phyloP scores from a whole-genome alignment of 2,888 invertebrate genomes.

The Drosophila limbata region DNA sequence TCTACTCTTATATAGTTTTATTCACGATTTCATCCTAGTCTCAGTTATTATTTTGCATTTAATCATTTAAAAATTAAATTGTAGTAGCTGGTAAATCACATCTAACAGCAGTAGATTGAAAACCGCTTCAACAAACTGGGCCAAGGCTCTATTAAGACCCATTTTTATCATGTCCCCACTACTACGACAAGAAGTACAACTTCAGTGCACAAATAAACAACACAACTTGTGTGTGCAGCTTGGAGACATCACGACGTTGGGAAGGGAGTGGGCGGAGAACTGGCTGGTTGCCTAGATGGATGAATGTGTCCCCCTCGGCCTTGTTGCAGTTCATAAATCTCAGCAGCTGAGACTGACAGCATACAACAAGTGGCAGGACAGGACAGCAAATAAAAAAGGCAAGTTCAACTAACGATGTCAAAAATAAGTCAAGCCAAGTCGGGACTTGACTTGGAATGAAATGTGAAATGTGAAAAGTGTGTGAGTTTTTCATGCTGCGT shows the following conservation, averaged over 20 bases:
- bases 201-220: slow-evolving; percentile 45
- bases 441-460: slow-evolving; percentile 50
- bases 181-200: not conserved
- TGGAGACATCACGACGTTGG: not conserved
- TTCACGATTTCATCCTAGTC: no score
- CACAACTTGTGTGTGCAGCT: slow-evolving; percentile 14
- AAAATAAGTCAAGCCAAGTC: slow-evolving; percentile 72
- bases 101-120: slow-evolving; percentile 2
- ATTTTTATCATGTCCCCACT: not conserved
- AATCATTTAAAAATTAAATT: slow-evolving; percentile 4
- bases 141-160: slow-evolving; percentile 50
- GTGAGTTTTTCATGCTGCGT: slow-evolving; percentile 56
- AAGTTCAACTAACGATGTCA: slow-evolving; percentile 70
- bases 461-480: slow-evolving; percentile 42
- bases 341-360: slow-evolving; percentile 72
- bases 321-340: slow-evolving; percentile 78
- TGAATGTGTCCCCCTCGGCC: slow-evolving; percentile 52
- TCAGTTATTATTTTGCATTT: no score
- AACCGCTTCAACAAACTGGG: slow-evolving; percentile 27
- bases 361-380: slow-evolving; percentile 70
- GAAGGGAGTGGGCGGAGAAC: not conserved
- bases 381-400: slow-evolving; percentile 30
- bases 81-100: not conserved
- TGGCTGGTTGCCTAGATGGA: slow-evolving; percentile 38
- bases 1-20: not conserved